A percentile compares a stretch with the other conserved stretches of the same genome.
Evolutionary conservation across 2,113 vertebrate genomes (phyloP).

Genomic region (Ovibos moschatus): DNA sequence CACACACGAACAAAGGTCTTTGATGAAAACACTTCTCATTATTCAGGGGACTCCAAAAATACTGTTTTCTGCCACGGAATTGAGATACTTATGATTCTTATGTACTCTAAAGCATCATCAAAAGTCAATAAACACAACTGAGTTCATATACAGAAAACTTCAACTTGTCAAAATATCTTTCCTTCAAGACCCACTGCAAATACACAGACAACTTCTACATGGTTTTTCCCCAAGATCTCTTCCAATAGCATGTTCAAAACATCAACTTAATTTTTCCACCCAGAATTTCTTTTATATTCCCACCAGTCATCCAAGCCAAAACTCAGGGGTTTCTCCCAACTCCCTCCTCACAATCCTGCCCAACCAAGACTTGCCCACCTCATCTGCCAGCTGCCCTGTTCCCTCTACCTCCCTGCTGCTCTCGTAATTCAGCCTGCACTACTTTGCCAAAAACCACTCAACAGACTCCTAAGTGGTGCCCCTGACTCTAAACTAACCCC

Average conservation of each 20-base stretch:
- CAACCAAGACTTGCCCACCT: background rate
- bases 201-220: background rate
- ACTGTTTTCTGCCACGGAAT: conserved; percentile 12
- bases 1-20: conserved; percentile 56
- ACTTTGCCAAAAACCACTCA: background rate
- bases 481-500: background rate
- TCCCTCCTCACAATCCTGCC: background rate
- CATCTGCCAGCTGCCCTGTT: background rate
- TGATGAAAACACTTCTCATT: conserved; percentile 72
- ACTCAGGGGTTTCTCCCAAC: background rate
- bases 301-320: background rate
- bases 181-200: background rate
- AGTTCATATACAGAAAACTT: background rate
- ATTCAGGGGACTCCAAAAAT: conserved; percentile 63
- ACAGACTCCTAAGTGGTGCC: background rate
- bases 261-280: background rate
- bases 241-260: background rate
- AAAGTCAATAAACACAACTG: background rate
- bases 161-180: background rate
- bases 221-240: background rate
- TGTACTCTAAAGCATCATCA: background rate
- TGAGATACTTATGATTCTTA: background rate
- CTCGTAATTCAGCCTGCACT: background rate
- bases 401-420: background rate
- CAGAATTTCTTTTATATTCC: background rate